These are phyloP conservation scores for Oedothorax gibbosus DNA, from an alignment of 1,140 invertebrate genomes.

Conservation along the genomic window DNA sequence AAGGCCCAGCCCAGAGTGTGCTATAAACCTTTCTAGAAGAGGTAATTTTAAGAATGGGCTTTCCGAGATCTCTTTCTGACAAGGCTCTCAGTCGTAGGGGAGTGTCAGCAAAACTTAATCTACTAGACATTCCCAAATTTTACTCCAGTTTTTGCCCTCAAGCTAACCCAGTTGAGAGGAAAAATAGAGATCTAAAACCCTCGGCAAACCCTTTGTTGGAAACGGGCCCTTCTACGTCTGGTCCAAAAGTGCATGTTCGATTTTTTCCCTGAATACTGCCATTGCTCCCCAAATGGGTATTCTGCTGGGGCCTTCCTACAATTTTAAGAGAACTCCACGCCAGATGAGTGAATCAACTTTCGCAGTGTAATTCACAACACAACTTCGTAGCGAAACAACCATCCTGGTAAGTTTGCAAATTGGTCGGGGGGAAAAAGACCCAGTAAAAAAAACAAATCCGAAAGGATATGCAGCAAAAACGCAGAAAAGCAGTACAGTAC, in stretches of 20 bases:
- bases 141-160: not conserved
- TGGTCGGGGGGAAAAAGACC: not conserved
- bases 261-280: not conserved
- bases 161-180: constrained; percentile 2
- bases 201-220: not conserved
- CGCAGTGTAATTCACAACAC: constrained; percentile 2
- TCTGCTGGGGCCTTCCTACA: constrained; percentile 3
- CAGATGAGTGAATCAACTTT: not conserved
- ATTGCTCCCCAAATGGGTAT: not conserved
- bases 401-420: not conserved
- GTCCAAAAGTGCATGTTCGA: constrained; percentile 2
- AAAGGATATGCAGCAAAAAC: not conserved
- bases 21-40: constrained; percentile 15
- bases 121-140: not conserved
- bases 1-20: not conserved
- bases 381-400: constrained; percentile 11
- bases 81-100: constrained; percentile 21
- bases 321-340: not conserved
- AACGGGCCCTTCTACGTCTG: not conserved
- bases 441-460: not conserved
- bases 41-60: constrained; percentile 15
- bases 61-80: constrained; percentile 19
- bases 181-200: constrained; percentile 18
- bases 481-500: not conserved
- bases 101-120: not conserved